A percentile compares a stretch with the other conserved stretches of the same genome.
These are phyloP conservation scores for Drosophila chauvacae DNA, from an alignment of 1,140 invertebrate species.

Conservation along the genomic window DNA sequence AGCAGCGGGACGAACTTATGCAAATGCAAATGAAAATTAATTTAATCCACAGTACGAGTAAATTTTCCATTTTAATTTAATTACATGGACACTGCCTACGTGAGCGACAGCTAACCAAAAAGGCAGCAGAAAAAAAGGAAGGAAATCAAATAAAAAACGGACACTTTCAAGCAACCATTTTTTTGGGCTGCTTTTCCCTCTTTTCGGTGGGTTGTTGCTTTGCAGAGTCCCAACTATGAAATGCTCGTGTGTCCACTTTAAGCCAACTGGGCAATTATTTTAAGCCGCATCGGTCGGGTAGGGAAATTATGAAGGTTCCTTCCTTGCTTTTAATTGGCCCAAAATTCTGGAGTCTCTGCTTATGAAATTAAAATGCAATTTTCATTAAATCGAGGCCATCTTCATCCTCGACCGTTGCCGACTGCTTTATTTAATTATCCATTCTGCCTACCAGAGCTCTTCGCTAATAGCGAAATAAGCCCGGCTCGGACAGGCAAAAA, in stretches of 20 bases:
- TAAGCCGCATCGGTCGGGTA: conserved; percentile 55
- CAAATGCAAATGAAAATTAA: conserved; percentile 84
- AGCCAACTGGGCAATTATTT: conserved; percentile 74
- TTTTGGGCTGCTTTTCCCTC: conserved; percentile 18
- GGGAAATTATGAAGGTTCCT: conserved; percentile 77
- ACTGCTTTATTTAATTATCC: conserved; percentile 70
- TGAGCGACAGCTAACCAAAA: conserved; percentile 81
- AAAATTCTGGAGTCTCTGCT: conserved; percentile 26
- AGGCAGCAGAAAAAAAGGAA: conserved; percentile 39
- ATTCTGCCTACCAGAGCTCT: conserved; percentile 53
- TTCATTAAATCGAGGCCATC: conserved; percentile 49
- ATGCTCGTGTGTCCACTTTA: conserved; percentile 60
- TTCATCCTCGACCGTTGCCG: neutral
- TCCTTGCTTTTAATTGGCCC: conserved; percentile 35
- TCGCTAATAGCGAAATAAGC: conserved; percentile 66
- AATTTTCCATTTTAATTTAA: conserved; percentile 84
- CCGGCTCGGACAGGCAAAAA: conserved; percentile 14
- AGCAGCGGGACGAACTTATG: conserved; percentile 64
- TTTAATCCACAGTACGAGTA: conserved; percentile 83
- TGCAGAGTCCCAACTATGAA: conserved; percentile 48
- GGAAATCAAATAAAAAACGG: conserved; percentile 54
- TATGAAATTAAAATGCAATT: conserved; percentile 84
- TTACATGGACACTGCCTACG: conserved; percentile 83
- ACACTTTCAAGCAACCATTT: conserved; percentile 66
- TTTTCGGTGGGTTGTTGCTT: conserved; percentile 10